Evolutionary conservation across 2,797 vertebrate genomes (phyloP), one percentile per base, ranked within the genome.

Genomic region (Alosa sapidissima): DNA sequence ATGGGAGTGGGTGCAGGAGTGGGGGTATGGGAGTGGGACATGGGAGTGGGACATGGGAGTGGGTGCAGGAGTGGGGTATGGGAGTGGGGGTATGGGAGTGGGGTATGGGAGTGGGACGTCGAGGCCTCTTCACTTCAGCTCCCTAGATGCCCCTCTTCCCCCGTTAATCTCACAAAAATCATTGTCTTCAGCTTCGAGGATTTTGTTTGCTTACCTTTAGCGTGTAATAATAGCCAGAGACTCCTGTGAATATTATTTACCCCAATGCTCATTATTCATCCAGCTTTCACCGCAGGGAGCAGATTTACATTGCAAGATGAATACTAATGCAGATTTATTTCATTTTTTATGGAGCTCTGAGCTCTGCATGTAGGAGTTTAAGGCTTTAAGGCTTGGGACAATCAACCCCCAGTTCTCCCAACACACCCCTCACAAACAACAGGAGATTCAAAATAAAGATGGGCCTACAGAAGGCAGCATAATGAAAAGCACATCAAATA

Each of bases 191-290:
- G 82, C 84, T 89, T 88, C 82, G 87, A 91, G 88, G 88, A 87
- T 87, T 89, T 89, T 91, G 89, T 91, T 92, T 91, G 88, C 90
- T 89, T 87, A 88, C 89, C 83, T 88, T 88, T 86, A 87, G 83
- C 72, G 82, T 81, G 60, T 87, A 89, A 87, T 88, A 88, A 89
- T 88, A 89, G 81, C 84, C 81, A 0, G 83, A 81, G 83, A 85
- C 84, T 89, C 83, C 81, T 28, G 85, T 86, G 89, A 88, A 88
- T 88, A 83, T 87, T 91, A 90, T 89, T 91, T 89, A 88, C 91
- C 87, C 84, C 85, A 83, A 89, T 89, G 85, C 88, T 91, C 86
- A 90, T 91, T 91, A 91, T 89, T 91, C 88, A 89, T 88, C 84
- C 81, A 55, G 78, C 68, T 84, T 85, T 83, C 83, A 87, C 88